A percentile compares a stretch with the other conserved stretches of the same genome.
Conservation (phyloP, 2,888 invertebrate species). For the Phyllotreta striolata region DNA sequence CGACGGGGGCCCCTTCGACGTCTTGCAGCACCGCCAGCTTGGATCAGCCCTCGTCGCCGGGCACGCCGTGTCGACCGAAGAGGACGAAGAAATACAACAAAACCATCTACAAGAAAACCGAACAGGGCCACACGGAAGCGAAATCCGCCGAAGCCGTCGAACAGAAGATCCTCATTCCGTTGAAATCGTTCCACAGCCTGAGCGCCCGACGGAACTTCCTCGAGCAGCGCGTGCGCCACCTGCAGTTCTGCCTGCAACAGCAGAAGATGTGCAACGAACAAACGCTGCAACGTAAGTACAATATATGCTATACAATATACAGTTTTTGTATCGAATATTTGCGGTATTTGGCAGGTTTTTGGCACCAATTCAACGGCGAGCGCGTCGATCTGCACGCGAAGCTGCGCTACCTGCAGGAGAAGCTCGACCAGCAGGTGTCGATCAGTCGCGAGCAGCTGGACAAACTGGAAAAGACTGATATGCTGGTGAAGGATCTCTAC, state of each 20-base stretch:
- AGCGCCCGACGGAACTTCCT: constrained; percentile 60
- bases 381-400: constrained; percentile 64
- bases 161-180: constrained; percentile 52
- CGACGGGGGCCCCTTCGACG: constrained; percentile 48
- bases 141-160: constrained; percentile 42
- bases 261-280: constrained; percentile 70
- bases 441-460: constrained; percentile 69
- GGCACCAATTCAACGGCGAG: constrained; percentile 66
- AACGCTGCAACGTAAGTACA: constrained; percentile 70
- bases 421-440: constrained; percentile 65
- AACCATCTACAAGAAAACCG: constrained; percentile 54
- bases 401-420: constrained; percentile 65
- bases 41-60: constrained; percentile 53
- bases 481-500: constrained; percentile 82
- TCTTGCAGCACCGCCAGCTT: constrained; percentile 49
- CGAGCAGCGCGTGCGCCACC: constrained; percentile 70
- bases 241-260: constrained; percentile 69
- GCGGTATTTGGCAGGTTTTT: constrained; percentile 60
- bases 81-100: constrained; percentile 58
- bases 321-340: no score
- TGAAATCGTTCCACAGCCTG: constrained; percentile 55
- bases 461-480: constrained; percentile 75
- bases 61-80: constrained; percentile 57
- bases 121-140: constrained; percentile 45
- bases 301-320: no score